Conservation (phyloP, 2,797 vertebrate species). For the Choloepus didactylus region DNA sequence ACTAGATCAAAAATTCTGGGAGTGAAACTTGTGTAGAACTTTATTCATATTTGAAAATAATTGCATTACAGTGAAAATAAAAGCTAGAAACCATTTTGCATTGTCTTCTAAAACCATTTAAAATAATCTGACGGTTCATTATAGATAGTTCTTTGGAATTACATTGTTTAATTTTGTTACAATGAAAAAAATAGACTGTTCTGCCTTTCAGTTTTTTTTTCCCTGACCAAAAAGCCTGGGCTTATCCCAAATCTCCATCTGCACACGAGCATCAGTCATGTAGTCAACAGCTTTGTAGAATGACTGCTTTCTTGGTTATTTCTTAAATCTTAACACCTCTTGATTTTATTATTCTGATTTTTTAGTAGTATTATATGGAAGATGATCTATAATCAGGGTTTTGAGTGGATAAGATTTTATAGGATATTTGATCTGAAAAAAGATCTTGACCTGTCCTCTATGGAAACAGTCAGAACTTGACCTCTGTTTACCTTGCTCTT, state of each 20-base stretch:
- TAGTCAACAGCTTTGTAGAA: not conserved
- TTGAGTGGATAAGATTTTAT: not conserved
- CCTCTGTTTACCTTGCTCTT: not conserved
- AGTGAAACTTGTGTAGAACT: slow-evolving; percentile 25
- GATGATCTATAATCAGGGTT: not conserved
- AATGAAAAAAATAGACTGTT: slow-evolving; percentile 8
- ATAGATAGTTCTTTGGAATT: not conserved
- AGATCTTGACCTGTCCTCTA: not conserved
- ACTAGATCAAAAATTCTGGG: slow-evolving; percentile 28
- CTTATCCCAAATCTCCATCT: not conserved
- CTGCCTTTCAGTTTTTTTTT: not conserved
- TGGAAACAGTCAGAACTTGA: not conserved
- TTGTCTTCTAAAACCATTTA: slow-evolving; percentile 43
- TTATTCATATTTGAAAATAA: slow-evolving; percentile 49
- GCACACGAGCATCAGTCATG: not conserved
- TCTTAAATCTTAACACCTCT: not conserved
- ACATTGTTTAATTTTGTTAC: not conserved
- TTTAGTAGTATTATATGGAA: not conserved
- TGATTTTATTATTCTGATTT: slow-evolving; percentile 1
- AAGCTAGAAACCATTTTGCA: not conserved
- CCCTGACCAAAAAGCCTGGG: not conserved
- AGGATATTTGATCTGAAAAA: not conserved
- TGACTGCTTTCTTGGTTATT: not conserved
- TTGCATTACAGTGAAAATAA: slow-evolving; percentile 34
- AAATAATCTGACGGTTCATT: slow-evolving; percentile 26